Base-by-base conservation (phyloP, 2,113 vertebrate genomes). In the Colistium nudipinnis region DNA sequence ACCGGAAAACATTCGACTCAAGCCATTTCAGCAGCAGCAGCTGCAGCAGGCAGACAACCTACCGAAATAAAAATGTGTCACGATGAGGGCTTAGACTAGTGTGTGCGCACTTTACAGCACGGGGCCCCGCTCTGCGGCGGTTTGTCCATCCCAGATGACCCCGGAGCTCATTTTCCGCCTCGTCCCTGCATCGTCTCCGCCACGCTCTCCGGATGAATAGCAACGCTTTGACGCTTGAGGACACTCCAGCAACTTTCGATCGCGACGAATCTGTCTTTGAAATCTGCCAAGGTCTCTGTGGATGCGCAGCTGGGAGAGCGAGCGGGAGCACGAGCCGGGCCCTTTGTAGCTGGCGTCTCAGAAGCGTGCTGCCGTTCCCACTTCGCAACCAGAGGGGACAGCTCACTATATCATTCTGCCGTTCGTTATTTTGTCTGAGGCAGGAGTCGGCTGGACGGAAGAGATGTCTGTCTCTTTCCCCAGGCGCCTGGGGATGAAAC, bases 221-320 rank as follows among this genome's bases (percentile, higher is more conserved):
- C 55, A 56, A 72, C 9, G 48, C 76, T 82, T 78, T 85, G 87
- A 78, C 49, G 84, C 85, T 86, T 72, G 85, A 85, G 74, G 82
- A 85, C 84, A 82, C 89, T 90, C 79, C 39, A 86, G 77, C 85
- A 82, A 83, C 75, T 84, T 86, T 85, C 82, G 83, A 74, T 84
- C 79, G 45, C 71, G 89, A 91, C 86, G 55, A 84, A 88, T 88
- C 77, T 75, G 73, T 85, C 76, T 85, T 78, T 72, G 83, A 80
- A 72, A 86, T 88, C 73, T 69, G 76, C 77, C 82, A 70, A 83
- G 87, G 89, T 84, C 81, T 56, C 81, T 13, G 67, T 61, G 76
- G 76, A 77, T 28, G 72, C 57, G 8, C 65, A 22, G 80, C 72
- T 38, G 64, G 76, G 75, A 57, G 75, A 76, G 41, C 25, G 36